Base-by-base conservation (phyloP, 37 sponge, comb jelly and placozoan species). In the Tethya wilhelma region DNA sequence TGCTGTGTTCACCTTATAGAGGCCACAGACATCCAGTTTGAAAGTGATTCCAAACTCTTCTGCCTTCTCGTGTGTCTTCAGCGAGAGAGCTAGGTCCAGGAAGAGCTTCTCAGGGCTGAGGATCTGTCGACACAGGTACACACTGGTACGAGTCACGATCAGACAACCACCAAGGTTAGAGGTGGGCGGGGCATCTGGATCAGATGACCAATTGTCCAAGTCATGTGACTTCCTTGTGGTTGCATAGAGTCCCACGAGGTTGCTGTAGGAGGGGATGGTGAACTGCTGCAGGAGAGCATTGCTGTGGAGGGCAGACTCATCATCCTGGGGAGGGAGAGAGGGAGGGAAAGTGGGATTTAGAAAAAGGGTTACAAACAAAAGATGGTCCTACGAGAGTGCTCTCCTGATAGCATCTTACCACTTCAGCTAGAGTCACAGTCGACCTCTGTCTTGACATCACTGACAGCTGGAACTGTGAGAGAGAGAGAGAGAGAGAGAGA, bases 41-140 rank as follows among this genome's bases (percentile, higher is more conserved):
- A 59, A 86, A 6, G 90, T 77, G 59, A 93, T 81, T 4, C 84
- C 93, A 31, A 88, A 69, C 14, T 82, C 71, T 36, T 93, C 90
- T 19, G 90, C 87, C 19, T 55, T 33, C 45, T 85, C 72, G 11
- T 75, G 79, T 29, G 56, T 36, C 39, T 73, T 55, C 1, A 56
- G n/a, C 1, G 81, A 73, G 28, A 85, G 62, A 23, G 76, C 76
- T 28, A 74, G 56, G 11, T 74, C 70, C 6, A 85, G 55, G 72
- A 90, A 90, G 17, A 85, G 45, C 20, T 58, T 59, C 64, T 90
- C 90, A 8, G 88, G 88, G 20, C 69, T 80, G 5, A 31, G 23
- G 20, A 43, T 75, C 66, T 91, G 91, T 1, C 83, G 56, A 40
- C 87, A 78, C 72, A 86, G 91, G 69, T 91, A 91, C 67, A 91